Conservation (phyloP, 2,888 invertebrate species). For the Gnatocerus cornutus region DNA sequence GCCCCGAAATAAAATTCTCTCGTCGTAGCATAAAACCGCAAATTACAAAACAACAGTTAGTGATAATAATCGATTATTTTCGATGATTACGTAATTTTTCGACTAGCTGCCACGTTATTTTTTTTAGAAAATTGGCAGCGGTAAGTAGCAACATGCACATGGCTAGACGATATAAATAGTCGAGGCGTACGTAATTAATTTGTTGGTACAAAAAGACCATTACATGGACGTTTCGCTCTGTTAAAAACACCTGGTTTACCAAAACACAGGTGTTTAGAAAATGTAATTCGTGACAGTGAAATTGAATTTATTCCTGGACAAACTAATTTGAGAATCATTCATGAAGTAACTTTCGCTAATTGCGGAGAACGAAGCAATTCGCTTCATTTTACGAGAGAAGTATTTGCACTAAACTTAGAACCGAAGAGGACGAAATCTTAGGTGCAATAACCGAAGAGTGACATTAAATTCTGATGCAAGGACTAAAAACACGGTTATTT, state of each 20-base stretch:
- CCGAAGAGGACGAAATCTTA: background rate
- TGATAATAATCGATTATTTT: slow-evolving; percentile 35
- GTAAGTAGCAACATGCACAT: slow-evolving; percentile 34
- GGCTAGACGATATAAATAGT: slow-evolving; percentile 34
- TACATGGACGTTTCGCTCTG: slow-evolving; percentile 33
- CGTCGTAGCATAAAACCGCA: background rate
- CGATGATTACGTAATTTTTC: slow-evolving; percentile 32
- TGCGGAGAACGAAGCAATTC: slow-evolving; percentile 35
- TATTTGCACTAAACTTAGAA: slow-evolving; percentile 36
- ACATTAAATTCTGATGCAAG: slow-evolving; percentile 5
- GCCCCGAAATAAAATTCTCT: background rate
- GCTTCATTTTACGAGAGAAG: slow-evolving; percentile 22
- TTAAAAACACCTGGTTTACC: slow-evolving; percentile 45
- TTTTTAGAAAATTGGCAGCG: slow-evolving; percentile 31
- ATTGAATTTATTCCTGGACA: slow-evolving; percentile 46
- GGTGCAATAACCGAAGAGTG: slow-evolving; percentile 33
- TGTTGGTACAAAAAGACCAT: slow-evolving; percentile 38
- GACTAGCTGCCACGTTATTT: slow-evolving; percentile 5
- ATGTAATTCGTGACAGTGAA: slow-evolving; percentile 49
- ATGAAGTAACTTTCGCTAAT: slow-evolving; percentile 40
- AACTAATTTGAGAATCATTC: slow-evolving; percentile 49
- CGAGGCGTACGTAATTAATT: slow-evolving; percentile 34
- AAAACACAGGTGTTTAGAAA: slow-evolving; percentile 45
- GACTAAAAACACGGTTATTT: background rate
- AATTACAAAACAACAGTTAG: too few relatives aligned